These are phyloP conservation scores for Corythaixoides concolor DNA, from an alignment of 2,113 vertebrate genomes.

Conservation along the genomic window DNA sequence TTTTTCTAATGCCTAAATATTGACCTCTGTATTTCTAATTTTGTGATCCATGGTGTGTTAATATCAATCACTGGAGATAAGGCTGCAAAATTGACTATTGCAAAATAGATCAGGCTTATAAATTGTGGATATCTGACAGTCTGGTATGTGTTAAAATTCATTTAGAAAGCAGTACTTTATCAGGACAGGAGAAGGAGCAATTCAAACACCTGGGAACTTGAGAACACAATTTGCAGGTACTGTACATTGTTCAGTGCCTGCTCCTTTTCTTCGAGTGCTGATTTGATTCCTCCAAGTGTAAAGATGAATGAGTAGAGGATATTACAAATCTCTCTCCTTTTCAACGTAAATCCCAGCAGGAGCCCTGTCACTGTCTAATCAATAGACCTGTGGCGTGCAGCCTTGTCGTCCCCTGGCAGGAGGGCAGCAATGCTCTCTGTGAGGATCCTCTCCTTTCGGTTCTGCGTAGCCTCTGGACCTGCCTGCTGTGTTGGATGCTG, in stretches of 20 bases:
- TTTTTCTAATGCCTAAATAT: background rate
- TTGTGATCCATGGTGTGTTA: background rate
- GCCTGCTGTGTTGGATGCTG: background rate
- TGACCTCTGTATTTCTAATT: background rate
- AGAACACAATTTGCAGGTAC: background rate
- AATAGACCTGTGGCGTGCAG: accelerated
- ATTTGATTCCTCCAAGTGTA: background rate
- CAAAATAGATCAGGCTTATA: background rate
- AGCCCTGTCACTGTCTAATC: background rate
- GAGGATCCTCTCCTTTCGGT: too few relatives aligned
- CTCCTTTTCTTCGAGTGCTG: background rate
- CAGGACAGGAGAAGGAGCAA: background rate
- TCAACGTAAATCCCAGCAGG: accelerated
- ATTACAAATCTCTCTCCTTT: background rate
- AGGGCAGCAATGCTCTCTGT: background rate
- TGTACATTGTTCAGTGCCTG: background rate
- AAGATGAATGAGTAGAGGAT: background rate
- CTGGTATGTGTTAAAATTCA: background rate
- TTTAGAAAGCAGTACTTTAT: background rate
- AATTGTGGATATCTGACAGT: background rate
- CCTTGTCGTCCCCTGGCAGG: background rate
- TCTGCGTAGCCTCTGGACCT: too few relatives aligned
- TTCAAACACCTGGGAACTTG: background rate
- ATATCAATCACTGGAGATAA: background rate
- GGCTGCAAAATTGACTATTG: background rate